Evolutionary conservation across 2,797 vertebrate genomes (phyloP).

Genomic region (Enteromius argenteus): DNA sequence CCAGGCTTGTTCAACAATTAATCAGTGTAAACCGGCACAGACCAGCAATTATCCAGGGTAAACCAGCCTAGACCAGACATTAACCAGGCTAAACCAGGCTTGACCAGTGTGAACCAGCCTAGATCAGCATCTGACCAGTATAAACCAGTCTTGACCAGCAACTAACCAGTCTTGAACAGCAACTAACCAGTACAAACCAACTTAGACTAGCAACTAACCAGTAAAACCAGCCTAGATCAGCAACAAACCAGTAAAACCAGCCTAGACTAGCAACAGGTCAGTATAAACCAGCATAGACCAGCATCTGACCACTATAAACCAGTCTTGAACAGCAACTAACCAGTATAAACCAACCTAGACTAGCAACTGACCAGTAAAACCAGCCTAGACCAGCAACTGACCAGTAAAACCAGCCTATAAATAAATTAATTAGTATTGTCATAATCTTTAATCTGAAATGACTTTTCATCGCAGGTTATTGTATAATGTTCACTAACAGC

Average conservation of each 20-base stretch:
- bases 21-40: not conserved
- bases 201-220: no score
- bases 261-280: no score
- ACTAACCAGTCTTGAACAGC: no score
- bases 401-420: not conserved
- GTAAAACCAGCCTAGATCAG: not conserved
- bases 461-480: not conserved
- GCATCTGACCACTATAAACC: no score
- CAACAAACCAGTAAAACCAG: not conserved
- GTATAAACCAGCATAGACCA: not conserved
- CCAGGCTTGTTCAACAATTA: no score
- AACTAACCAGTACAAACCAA: no score
- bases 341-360: no score
- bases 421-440: not conserved
- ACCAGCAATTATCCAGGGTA: not conserved
- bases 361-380: no score
- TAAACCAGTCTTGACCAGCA: no score
- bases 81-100: not conserved
- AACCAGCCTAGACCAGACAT: not conserved
- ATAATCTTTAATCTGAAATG: not conserved
- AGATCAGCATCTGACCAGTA: no score
- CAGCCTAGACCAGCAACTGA: no score
- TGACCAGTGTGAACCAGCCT: not conserved
- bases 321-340: no score
- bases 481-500: not conserved